Percentiles rank a stretch among this genome's conserved stretches.
Conservation (phyloP, 2,113 vertebrate genomes). For the Chloebia gouldiae region DNA sequence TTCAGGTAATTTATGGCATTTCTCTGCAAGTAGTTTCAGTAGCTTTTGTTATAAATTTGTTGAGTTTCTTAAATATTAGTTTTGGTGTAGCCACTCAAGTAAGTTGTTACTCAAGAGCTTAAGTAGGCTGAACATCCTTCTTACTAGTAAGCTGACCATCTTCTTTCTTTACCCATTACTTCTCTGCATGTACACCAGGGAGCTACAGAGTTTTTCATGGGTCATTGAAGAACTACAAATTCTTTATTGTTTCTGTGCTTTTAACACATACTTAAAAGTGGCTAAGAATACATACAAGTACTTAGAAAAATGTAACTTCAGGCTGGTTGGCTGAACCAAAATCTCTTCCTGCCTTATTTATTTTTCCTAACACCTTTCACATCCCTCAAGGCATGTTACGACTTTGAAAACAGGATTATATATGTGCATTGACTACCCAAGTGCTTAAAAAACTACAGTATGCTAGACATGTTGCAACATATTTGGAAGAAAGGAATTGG, state of each 20-base stretch:
- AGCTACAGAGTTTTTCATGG: background rate
- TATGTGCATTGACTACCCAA: constrained; percentile 28
- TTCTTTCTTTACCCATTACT: background rate
- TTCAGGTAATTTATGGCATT: background rate
- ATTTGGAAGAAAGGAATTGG: background rate
- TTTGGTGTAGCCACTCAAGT: background rate
- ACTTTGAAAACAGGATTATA: constrained; percentile 31
- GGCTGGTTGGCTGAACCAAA: constrained; percentile 20
- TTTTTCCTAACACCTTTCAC: constrained; percentile 63
- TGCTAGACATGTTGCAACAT: background rate
- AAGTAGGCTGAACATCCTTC: background rate
- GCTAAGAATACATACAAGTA: constrained; percentile 2
- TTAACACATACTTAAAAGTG: constrained; percentile 23
- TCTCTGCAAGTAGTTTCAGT: background rate
- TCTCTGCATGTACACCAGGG: background rate
- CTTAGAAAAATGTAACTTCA: constrained; percentile 33
- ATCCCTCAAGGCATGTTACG: constrained; percentile 45
- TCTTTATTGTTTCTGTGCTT: constrained; percentile 38
- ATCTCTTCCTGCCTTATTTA: constrained; percentile 46
- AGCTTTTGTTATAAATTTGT: background rate
- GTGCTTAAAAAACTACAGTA: background rate
- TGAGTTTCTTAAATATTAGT: background rate
- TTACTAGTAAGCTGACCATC: background rate
- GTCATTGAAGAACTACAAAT: background rate
- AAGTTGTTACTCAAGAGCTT: background rate